These are phyloP conservation scores for Carduelis carduelis DNA, from an alignment of 2,797 vertebrate species.

Conservation along the genomic window DNA sequence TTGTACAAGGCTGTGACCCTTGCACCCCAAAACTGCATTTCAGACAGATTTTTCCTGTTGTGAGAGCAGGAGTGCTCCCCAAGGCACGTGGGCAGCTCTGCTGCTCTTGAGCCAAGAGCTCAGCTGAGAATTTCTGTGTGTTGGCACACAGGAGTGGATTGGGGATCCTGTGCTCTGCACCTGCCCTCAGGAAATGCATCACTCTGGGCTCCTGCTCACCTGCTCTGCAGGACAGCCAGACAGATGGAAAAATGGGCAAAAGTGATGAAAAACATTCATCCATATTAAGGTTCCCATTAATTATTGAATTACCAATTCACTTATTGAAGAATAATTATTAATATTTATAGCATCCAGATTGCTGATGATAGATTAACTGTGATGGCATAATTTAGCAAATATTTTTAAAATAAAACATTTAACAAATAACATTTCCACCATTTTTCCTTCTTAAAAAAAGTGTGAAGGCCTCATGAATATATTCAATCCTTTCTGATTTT, in stretches of 20 bases:
- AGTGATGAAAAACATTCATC: not conserved
- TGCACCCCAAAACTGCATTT: not conserved
- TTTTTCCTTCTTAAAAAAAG: not conserved
- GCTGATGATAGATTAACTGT: not conserved
- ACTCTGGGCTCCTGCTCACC: accelerated
- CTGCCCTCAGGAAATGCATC: not conserved
- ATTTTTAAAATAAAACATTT: constrained; percentile 29
- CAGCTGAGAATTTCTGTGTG: not conserved
- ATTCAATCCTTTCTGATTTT: not conserved
- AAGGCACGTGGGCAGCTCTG: not conserved
- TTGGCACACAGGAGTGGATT: not conserved
- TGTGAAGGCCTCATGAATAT: constrained; percentile 7
- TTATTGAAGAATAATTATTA: constrained; percentile 38
- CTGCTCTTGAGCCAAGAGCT: not conserved
- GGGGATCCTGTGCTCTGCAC: accelerated
- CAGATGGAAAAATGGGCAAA: not conserved
- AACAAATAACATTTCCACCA: constrained; percentile 4
- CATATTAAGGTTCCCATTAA: not conserved
- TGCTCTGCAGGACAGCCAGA: not conserved
- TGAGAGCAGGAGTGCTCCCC: not conserved
- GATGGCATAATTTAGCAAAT: constrained; percentile 39
- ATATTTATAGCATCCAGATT: constrained; percentile 42
- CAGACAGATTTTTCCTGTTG: accelerated
- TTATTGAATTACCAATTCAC: constrained; percentile 25
- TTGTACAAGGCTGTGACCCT: accelerated